Evolutionary conservation across 2,113 vertebrate genomes (phyloP), one percentile per base, ranked within the genome.

Genomic region (Peromyscus polionotus): DNA sequence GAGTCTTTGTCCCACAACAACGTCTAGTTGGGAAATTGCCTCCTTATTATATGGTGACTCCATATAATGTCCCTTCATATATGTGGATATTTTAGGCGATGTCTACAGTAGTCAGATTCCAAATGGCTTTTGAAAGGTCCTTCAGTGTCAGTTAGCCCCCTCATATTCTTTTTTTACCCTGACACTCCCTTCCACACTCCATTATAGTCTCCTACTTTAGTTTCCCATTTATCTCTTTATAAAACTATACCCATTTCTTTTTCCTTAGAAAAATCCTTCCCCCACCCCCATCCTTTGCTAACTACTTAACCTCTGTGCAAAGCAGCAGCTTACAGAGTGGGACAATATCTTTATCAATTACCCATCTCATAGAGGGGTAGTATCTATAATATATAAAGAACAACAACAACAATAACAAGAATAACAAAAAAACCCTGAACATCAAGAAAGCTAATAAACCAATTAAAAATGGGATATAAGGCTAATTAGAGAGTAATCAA

Each of bases 101-200:
- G 10, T 24, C 80, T 83, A 39, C 17, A 39, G 80, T 39, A 26
- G 36, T 39, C 5, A 1, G 5, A 14, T 39, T 59, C 12, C 3
- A 59, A 5, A 13, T 13, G 36, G 14, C 5, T 59, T 81, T 59
- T 81, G 20, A 39, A 83, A 39, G 54, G 10, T 26, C 1, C 51
- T 14, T 83, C 6, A 24, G 12, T 61, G 20, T 61, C n/a, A 80
- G 17, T n/a, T n/a, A 26, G 54, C 3, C 3, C 20, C 24, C 19
- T 11, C 12, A 80, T 26, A 83, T n/a, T 83, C 0, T 19, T n/a
- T 54, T 54, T 0, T 59, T 59, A 83, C 54, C 2, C 22, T 22
- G 2, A 22, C 1, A 24, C 5, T 0, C 9, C 17, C 8, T 2
- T 2, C 33, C 20, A n/a, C 3, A 51, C 54, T 1, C 3, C 11